A percentile compares a stretch with the other conserved stretches of the same genome.
Evolutionary conservation across 2,888 invertebrate genomes (phyloP).

Genomic region (Invenusta paracnida): DNA sequence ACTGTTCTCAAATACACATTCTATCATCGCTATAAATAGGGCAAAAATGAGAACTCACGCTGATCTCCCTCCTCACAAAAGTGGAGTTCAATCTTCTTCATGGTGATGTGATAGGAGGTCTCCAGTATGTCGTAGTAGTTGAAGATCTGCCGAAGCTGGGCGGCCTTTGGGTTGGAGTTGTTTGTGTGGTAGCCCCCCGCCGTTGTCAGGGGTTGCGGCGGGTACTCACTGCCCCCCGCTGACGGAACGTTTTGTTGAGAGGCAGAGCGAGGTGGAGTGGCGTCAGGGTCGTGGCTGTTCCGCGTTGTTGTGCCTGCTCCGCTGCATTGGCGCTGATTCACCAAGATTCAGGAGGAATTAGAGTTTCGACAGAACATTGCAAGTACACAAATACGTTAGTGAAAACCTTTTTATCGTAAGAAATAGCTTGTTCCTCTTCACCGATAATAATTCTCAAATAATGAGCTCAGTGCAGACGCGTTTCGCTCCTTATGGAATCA

Average conservation of each 20-base stretch:
- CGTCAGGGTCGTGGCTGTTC: not conserved
- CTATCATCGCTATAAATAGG: too few species aligned
- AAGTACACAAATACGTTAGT: too few species aligned
- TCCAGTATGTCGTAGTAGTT: conserved; percentile 85
- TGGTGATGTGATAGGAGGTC: conserved; percentile 86
- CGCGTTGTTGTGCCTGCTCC: conserved; percentile 18
- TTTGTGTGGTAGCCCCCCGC: conserved; percentile 60
- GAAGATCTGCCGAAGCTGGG: conserved; percentile 67
- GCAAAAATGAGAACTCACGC: too few species aligned
- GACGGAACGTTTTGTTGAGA: conserved; percentile 20
- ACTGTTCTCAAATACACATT: too few species aligned
- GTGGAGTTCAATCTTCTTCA: conserved; percentile 84
- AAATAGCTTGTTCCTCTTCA: too few species aligned
- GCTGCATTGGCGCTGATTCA: too few species aligned
- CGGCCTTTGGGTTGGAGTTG: conserved; percentile 48
- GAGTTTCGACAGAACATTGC: too few species aligned
- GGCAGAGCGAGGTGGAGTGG: not conserved
- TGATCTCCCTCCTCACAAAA: conserved; percentile 72
- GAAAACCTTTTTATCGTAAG: too few species aligned
- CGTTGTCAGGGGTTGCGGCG: not conserved
- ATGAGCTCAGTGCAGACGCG: too few species aligned
- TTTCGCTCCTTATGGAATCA: too few species aligned
- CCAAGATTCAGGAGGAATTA: too few species aligned
- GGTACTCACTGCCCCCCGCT: not conserved
- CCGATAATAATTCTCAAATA: too few species aligned